Conservation (phyloP, 1,140 invertebrate genomes). For the Homalodisca vitripennis region DNA sequence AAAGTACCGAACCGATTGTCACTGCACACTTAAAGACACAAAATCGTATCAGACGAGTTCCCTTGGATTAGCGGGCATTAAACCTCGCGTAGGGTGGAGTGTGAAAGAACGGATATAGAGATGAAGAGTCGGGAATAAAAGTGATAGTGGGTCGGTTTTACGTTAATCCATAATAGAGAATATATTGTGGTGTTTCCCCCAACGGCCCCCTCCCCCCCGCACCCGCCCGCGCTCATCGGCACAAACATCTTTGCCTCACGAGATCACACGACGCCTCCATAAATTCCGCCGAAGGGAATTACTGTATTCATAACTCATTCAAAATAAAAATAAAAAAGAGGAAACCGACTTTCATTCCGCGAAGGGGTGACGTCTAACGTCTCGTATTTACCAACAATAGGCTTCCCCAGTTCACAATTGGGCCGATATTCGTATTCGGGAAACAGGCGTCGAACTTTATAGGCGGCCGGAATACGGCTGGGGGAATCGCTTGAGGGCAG, state of each 20-base stretch:
- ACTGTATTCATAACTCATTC: slow-evolving; percentile 25
- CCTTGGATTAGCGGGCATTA: no score
- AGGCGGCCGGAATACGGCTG: not conserved
- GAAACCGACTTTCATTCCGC: slow-evolving; percentile 11
- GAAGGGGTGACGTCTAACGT: slow-evolving; percentile 17
- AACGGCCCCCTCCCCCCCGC: no score
- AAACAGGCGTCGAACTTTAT: slow-evolving; percentile 15
- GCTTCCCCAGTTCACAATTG: not conserved
- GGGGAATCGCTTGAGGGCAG: not conserved
- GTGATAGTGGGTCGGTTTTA: slow-evolving; percentile 8
- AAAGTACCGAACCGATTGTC: no score
- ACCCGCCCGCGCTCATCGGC: not conserved
- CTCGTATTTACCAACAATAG: slow-evolving; percentile 14
- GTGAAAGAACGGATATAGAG: not conserved
- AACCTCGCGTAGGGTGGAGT: not conserved
- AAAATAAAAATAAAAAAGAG: slow-evolving; percentile 18
- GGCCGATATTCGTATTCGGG: not conserved
- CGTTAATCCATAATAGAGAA: slow-evolving; percentile 13
- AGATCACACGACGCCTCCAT: not conserved
- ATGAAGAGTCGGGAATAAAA: not conserved
- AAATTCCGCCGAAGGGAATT: slow-evolving; percentile 13
- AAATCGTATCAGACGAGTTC: no score
- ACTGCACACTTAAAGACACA: no score
- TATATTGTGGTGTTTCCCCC: not conserved
- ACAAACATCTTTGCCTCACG: not conserved